Base-by-base conservation (phyloP, 1,140 invertebrate genomes). In the Coenobita brevimanus region DNA sequence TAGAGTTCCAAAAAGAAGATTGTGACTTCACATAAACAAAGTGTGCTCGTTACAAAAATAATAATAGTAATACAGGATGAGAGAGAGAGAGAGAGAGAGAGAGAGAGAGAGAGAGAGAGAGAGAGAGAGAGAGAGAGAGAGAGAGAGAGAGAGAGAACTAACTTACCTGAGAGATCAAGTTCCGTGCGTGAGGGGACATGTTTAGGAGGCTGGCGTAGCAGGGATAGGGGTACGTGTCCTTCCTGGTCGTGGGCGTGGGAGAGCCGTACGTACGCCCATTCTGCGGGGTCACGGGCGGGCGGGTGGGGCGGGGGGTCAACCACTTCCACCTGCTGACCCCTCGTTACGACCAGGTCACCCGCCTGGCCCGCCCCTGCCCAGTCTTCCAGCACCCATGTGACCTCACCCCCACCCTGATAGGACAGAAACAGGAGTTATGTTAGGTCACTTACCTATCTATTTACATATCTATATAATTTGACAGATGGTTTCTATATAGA, bases 291-390 rank as follows among this genome's bases (percentile, higher is more conserved):
- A 15, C 84, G 84, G 64, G 62, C 46, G 43, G 64, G 75, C 15
- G 76, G 41, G 21, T 78, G 75, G 91, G 91, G 92, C 90, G 90
- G 92, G 92, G 88, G 94, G 94, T 98, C 97, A 75, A 98, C 92
- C 76, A 98, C 95, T 92, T 98, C 97, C 67, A 98, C 97, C 93
- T 98, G 97, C 92, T 98, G 97, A 13, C 97, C 97, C 91, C 97
- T 97, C 64, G 93, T 93, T 10, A 98, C 97, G 33, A 94, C 95
- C 87, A 97, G 92, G 92, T 97, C 97, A 50, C 95, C 95, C 17
- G 95, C 93, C 80, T 95, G 95, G 1, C 94, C 92, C 3, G 95
- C 92, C 15, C 96, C 96, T n/a, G 93, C 93, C 92, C 96, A 96
- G 92, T 97, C 97, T 27, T 95, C 95, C 15, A 97, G 94, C 82